Evolutionary conservation across 2,113 vertebrate species (phyloP).

Genomic region (Nannobrachium achirus): DNA sequence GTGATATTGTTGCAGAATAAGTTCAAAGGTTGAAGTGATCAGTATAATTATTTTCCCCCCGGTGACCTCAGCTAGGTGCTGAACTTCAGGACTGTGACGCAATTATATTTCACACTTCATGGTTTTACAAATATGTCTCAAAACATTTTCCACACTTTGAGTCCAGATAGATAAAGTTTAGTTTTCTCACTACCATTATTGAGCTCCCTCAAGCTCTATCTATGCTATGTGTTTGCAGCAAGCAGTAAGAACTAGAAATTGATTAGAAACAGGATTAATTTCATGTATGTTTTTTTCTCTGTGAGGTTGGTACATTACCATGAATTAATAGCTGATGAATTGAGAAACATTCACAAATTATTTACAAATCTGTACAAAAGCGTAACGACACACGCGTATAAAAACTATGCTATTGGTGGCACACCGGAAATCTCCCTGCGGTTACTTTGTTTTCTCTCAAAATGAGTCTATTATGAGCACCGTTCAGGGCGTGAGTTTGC

Average conservation of each 20-base stretch:
- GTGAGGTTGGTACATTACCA: background rate
- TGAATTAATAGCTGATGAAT: background rate
- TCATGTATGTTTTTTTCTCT: background rate
- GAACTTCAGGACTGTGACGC: background rate
- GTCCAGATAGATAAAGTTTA: too few species aligned
- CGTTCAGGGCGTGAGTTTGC: conserved; percentile 44
- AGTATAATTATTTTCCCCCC: too few species aligned
- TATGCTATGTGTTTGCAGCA: too few species aligned
- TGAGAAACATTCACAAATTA: too few species aligned
- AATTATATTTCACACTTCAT: background rate
- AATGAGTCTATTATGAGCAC: conserved; percentile 46
- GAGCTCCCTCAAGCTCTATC: too few species aligned
- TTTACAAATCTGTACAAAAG: too few species aligned
- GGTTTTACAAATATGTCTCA: background rate
- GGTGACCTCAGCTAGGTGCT: conserved; percentile 6
- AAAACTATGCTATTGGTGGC: background rate
- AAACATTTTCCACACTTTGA: background rate
- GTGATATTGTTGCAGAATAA: conserved; percentile 26
- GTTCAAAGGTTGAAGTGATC: conserved; percentile 21
- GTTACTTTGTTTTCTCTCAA: conserved; percentile 1
- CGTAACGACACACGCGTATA: too few species aligned
- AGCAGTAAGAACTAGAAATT: background rate
- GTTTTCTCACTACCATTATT: too few species aligned
- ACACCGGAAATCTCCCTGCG: background rate
- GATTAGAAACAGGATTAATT: background rate